phyloP scores from a whole-genome alignment of 1,140 invertebrate species.

The Ptiloglossa arizonensis region DNA sequence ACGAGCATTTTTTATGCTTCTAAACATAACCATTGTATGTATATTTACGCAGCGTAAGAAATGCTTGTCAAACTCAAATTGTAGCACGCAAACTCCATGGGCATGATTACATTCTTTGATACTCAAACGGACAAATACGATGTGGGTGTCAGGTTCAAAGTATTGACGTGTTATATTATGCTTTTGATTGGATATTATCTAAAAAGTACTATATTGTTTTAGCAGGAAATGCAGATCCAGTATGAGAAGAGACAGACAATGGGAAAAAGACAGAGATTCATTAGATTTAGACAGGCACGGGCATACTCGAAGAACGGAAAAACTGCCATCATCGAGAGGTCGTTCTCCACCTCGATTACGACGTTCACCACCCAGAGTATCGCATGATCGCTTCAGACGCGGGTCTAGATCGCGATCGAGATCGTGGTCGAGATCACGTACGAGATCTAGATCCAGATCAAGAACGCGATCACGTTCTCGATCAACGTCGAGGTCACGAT shows the following conservation, averaged over 20 bases:
- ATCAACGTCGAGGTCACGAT: constrained; percentile 59
- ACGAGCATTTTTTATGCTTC: too few relatives aligned
- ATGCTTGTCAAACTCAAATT: too few relatives aligned
- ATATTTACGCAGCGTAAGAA: too few relatives aligned
- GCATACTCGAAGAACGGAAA: constrained; percentile 54
- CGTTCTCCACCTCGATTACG: constrained; percentile 51
- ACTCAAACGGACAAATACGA: too few relatives aligned
- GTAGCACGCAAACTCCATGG: too few relatives aligned
- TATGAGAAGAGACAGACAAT: constrained; percentile 61
- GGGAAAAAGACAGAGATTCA: constrained; percentile 67
- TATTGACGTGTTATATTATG: too few relatives aligned
- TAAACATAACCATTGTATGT: too few relatives aligned
- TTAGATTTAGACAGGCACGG: constrained; percentile 65
- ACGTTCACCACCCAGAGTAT: constrained; percentile 45
- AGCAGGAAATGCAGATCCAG: constrained; percentile 49
- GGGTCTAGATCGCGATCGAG: constrained; percentile 61
- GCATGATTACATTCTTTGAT: too few relatives aligned
- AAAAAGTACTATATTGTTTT: not conserved
- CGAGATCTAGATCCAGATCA: constrained; percentile 63
- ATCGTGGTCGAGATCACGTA: constrained; percentile 58
- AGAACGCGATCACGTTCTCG: constrained; percentile 64
- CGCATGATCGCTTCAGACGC: constrained; percentile 52
- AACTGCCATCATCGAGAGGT: constrained; percentile 43
- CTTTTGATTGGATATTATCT: too few relatives aligned
- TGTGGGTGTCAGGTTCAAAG: too few relatives aligned